Evolutionary conservation across 2,888 invertebrate species (phyloP).

Genomic region (Stegophylla sp.): DNA sequence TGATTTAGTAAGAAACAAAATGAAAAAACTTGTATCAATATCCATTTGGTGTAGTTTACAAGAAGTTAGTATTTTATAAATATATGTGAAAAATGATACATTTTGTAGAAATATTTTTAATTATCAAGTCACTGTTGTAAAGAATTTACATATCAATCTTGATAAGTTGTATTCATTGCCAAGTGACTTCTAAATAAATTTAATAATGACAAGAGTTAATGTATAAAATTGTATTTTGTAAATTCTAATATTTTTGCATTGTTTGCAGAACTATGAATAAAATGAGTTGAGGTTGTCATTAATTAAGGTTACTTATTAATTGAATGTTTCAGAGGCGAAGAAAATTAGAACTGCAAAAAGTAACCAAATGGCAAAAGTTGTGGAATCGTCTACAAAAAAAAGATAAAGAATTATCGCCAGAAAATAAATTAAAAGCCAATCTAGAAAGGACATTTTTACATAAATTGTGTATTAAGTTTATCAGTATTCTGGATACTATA

Average conservation of each 20-base stretch:
- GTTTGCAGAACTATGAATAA: too few species aligned
- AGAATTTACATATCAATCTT: too few species aligned
- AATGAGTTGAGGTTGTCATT: too few species aligned
- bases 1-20: conserved; percentile 88
- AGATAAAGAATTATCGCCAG: conserved; percentile 72
- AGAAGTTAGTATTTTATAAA: conserved; percentile 67
- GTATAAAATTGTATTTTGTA: too few species aligned
- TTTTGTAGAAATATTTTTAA: conserved; percentile 2
- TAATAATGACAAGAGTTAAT: too few species aligned
- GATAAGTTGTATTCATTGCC: too few species aligned
- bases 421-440: conserved; percentile 72
- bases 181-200: too few species aligned
- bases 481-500: conserved; percentile 79
- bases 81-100: too few species aligned
- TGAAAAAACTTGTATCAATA: conserved; percentile 79
- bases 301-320: too few species aligned
- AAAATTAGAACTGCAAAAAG: conserved; percentile 83
- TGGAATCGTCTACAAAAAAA: conserved; percentile 90
- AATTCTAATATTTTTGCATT: too few species aligned
- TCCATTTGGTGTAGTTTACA: conserved; percentile 93
- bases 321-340: conserved; percentile 74
- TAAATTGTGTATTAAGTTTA: conserved; percentile 85
- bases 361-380: conserved; percentile 89
- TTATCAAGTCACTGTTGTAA: conserved; percentile 39
- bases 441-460: conserved; percentile 90